phyloP scores from a whole-genome alignment of 2,113 vertebrate genomes.

The Myotis brandtii region DNA sequence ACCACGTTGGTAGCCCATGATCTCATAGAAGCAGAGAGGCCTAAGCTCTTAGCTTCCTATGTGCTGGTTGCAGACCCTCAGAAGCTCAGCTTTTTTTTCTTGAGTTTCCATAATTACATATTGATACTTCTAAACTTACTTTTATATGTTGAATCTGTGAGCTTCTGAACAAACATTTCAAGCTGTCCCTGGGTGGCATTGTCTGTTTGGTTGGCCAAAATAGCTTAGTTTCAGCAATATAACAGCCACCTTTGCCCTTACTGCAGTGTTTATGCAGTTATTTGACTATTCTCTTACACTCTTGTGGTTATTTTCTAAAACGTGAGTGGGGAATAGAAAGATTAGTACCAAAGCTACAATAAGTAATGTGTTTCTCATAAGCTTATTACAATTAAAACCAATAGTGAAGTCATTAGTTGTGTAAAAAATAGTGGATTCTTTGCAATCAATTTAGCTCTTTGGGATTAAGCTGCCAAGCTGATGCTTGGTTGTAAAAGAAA shows the following conservation, averaged over 20 bases:
- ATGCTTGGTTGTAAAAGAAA: background rate
- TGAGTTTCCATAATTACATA: conserved; percentile 5
- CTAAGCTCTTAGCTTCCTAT: background rate
- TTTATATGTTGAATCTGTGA: background rate
- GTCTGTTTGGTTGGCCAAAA: background rate
- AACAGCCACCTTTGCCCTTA: background rate
- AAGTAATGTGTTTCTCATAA: conserved; percentile 2
- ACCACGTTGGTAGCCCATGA: background rate
- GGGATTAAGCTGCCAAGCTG: background rate
- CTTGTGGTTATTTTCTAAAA: conserved; percentile 28
- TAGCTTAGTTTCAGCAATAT: background rate
- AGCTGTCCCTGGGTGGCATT: background rate
- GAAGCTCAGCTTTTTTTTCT: background rate
- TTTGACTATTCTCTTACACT: background rate
- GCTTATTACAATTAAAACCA: conserved; percentile 33
- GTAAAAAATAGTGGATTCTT: conserved; percentile 16
- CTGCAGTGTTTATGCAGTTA: background rate
- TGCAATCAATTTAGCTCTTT: background rate
- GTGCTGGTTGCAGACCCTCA: background rate
- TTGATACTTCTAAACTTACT: background rate
- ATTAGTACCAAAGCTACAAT: background rate
- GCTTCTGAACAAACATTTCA: background rate
- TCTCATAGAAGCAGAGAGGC: background rate
- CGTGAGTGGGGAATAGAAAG: background rate
- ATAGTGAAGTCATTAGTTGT: background rate